phyloP scores from a whole-genome alignment of 1,140 invertebrate species.

The Acyrthosiphon pisum region DNA sequence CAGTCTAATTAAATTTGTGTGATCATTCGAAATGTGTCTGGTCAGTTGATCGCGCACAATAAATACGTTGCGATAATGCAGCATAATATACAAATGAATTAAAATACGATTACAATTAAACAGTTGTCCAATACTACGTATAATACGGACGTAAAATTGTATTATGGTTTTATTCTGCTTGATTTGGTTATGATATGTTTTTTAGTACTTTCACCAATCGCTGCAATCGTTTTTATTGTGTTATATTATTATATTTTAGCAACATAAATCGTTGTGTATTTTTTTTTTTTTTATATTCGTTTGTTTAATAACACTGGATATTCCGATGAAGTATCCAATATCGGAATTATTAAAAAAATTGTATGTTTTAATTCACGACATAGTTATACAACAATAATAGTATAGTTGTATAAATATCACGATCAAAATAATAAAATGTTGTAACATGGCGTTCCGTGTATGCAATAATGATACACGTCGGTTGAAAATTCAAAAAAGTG shows the following conservation, averaged over 20 bases:
- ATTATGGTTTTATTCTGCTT: neutral
- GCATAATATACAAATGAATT: neutral
- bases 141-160: neutral
- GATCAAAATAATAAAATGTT: neutral
- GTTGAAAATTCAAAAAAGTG: neutral
- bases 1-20: neutral
- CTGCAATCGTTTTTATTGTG: neutral
- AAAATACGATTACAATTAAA: neutral
- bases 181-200: neutral
- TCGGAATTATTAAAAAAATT: neutral
- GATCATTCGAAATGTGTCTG: neutral
- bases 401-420: neutral
- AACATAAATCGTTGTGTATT: neutral
- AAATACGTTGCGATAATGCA: neutral
- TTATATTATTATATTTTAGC: neutral
- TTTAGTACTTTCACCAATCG: neutral
- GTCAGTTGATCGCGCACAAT: neutral
- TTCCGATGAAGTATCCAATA: neutral
- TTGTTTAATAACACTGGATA: neutral
- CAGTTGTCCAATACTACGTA: neutral
- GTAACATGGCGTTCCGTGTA: conserved; percentile 7
- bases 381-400: neutral
- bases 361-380: no score
- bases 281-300: neutral
- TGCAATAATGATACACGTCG: conserved; percentile 33